phyloP scores from a whole-genome alignment of 2,888 invertebrate genomes.

The Elegia similella region DNA sequence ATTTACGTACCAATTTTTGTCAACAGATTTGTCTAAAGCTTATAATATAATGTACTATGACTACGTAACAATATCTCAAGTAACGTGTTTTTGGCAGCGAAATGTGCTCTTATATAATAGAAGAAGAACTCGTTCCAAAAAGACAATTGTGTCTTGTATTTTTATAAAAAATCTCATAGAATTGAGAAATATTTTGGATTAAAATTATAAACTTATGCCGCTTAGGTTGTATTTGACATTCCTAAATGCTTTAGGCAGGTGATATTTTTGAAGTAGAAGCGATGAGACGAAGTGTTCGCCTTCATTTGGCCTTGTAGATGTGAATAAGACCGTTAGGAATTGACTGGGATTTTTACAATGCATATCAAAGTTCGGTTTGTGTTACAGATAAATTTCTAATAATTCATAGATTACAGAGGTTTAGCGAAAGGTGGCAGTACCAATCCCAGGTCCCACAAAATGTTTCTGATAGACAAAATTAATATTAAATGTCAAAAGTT shows the following conservation, averaged over 20 bases:
- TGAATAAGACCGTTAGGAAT: conserved; percentile 17
- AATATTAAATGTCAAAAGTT: no score
- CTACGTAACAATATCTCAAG: not conserved
- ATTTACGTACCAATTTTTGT: not conserved
- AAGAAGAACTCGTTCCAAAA: not conserved
- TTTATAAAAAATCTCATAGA: not conserved
- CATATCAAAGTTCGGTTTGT: not conserved
- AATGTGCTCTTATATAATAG: not conserved
- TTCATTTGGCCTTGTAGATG: conserved; percentile 36
- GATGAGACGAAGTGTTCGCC: conserved; percentile 33
- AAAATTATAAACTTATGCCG: not conserved
- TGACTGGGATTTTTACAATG: conserved; percentile 6
- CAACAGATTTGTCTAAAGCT: not conserved
- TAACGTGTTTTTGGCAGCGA: no score
- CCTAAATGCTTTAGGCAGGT: conserved; percentile 29
- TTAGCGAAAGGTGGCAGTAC: no score
- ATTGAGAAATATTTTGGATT: not conserved
- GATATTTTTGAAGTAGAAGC: conserved; percentile 40
- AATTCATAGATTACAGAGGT: no score
- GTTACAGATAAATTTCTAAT: no score
- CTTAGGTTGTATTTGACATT: conserved; percentile 39
- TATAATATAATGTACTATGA: no score
- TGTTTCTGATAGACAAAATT: no score
- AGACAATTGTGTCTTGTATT: not conserved
- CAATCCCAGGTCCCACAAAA: no score